These are phyloP conservation scores for Xestobium rufovillosum DNA, from an alignment of 2,888 invertebrate genomes.

Conservation along the genomic window DNA sequence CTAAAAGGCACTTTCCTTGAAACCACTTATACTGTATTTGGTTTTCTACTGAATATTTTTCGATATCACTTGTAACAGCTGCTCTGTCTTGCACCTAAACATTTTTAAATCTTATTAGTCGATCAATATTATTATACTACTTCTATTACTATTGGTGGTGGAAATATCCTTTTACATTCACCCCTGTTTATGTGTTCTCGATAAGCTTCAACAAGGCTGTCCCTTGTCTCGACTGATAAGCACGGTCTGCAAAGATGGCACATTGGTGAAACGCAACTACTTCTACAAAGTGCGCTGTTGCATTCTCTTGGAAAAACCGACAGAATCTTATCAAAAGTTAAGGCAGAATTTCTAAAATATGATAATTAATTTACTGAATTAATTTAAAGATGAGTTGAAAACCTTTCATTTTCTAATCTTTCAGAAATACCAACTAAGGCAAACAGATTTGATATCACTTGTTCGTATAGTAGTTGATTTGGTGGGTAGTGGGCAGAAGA, in stretches of 20 bases:
- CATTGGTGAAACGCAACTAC: constrained; percentile 55
- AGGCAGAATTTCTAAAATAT: too few species aligned
- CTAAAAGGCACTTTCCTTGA: constrained; percentile 77
- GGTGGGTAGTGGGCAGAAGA: constrained; percentile 88
- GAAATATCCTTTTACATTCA: constrained; percentile 75
- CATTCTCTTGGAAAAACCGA: constrained; percentile 68
- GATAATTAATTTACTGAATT: constrained; percentile 46
- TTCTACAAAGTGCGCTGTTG: constrained; percentile 46
- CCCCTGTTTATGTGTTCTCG: constrained; percentile 73
- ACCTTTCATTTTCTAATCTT: constrained; percentile 43
- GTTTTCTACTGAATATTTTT: constrained; percentile 58
- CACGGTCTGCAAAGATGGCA: constrained; percentile 79
- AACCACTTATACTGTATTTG: constrained; percentile 77
- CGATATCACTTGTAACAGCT: constrained; percentile 43
- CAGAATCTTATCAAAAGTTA: constrained; percentile 73
- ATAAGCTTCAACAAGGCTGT: constrained; percentile 60
- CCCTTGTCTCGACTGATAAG: constrained; percentile 51
- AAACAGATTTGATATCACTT: constrained; percentile 79
- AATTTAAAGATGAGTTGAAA: constrained; percentile 19
- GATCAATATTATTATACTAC: too few species aligned
- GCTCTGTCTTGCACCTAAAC: constrained; percentile 38
- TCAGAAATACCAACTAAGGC: constrained; percentile 68
- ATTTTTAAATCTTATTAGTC: too few species aligned
- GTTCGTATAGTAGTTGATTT: constrained; percentile 83
- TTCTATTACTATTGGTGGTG: constrained; percentile 55